Base-by-base conservation (phyloP, 2,797 vertebrate species). In the Taeniopygia guttata region DNA sequence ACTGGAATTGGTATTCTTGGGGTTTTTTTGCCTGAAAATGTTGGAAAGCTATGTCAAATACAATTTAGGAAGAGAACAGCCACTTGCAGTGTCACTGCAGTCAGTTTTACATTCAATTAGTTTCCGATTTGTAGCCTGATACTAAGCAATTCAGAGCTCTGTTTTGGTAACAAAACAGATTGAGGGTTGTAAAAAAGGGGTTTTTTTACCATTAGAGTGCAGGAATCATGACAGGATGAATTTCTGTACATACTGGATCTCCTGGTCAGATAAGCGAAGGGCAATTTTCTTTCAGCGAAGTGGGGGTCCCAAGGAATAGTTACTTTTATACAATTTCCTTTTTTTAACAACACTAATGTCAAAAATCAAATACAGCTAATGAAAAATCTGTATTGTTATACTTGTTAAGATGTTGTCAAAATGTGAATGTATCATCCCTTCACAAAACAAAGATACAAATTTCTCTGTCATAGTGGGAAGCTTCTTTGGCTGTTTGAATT, bases 361-460 rank as follows among this genome's bases (percentile, higher is more conserved):
- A 84, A 76, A 84, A 76, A 59, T 76, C 25, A 15, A 72, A 38
- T 76, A 38, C 6, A 59, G 18, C 12, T 40, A 46, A 79, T 66
- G 18, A 4, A 46, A 77, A 91, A 58, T 51, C n/a, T 82, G 4
- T 76, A 3, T 43, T 92, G 11, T 55, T 89, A 4, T 2, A 25
- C 34, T 84, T 84, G 27, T 75, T 43, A 43, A 58, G 18, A 13
- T 91, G 11, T 74, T 90, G 49, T 34, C 32, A 55, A 83, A 85
- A 64, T 0, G 0, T 36, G 23, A 63, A n/a, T 77, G n/a, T 70
- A 49, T 67, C 7, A 45, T 45, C 21, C 10, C 1, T 40, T 79
- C 23, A n/a, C 14, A 26, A 36, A 52, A 80, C 26, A 45, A 70
- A 68, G 22, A 40, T 15, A 20, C 0, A 1, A 14, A 9, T 73